Conservation (phyloP, 2,888 invertebrate genomes). For the Chaitophorus viminalis region DNA sequence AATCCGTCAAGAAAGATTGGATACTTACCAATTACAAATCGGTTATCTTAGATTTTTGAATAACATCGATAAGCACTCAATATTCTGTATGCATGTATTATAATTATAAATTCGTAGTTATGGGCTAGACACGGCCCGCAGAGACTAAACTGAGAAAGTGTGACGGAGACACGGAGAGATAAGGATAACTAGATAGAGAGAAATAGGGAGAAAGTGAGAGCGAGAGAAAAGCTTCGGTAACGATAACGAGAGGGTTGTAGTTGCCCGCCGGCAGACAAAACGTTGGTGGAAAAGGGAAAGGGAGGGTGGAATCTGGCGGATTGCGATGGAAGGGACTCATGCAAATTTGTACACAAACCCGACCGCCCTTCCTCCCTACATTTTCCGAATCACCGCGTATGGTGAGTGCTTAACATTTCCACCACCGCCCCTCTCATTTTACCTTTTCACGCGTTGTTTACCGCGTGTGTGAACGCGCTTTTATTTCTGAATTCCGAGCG, state of each 20-base stretch:
- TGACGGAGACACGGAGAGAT: neutral
- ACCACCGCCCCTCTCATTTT: neutral
- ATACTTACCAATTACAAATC: no score
- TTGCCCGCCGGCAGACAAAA: neutral
- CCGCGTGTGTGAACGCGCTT: neutral
- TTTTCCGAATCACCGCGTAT: slow-evolving; percentile 28
- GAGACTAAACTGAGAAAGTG: no score
- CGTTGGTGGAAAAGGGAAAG: neutral
- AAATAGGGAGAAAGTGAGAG: neutral
- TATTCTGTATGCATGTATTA: no score
- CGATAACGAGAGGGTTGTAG: neutral
- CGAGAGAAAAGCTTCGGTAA: neutral
- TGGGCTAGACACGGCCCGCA: neutral
- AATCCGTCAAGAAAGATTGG: no score
- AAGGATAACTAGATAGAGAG: neutral
- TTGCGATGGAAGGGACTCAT: neutral
- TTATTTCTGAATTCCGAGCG: neutral
- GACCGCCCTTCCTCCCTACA: neutral
- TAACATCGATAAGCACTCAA: no score
- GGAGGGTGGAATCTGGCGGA: neutral
- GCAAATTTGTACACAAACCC: neutral
- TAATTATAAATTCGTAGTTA: neutral
- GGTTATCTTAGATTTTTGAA: no score
- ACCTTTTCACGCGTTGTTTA: neutral
- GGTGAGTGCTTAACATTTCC: slow-evolving; percentile 7